These are phyloP conservation scores for Regulus satrapa DNA, from an alignment of 2,113 vertebrate species.

Conservation along the genomic window DNA sequence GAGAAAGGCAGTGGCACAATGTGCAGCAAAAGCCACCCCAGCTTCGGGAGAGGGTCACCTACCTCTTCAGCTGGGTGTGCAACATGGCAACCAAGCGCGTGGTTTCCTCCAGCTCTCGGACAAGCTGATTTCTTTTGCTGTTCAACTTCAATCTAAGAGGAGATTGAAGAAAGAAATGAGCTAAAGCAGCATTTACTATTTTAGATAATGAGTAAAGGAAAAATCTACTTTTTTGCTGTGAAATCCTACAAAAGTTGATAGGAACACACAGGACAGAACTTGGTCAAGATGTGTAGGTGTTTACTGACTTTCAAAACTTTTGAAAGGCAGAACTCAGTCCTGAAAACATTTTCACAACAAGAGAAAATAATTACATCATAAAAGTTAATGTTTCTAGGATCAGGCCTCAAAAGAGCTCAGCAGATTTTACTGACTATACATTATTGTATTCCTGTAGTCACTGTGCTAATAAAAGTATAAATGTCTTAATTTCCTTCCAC, in stretches of 20 bases:
- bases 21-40: neutral
- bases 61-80: constrained; percentile 92
- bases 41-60: neutral
- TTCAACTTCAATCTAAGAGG: constrained; percentile 82
- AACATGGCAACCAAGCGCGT: constrained; percentile 83
- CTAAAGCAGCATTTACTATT: neutral
- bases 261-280: neutral
- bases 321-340: neutral
- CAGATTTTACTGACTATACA: neutral
- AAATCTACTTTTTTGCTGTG: neutral
- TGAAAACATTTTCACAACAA: neutral
- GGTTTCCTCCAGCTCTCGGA: constrained; percentile 90
- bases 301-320: neutral
- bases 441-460: neutral
- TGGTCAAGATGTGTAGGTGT: neutral
- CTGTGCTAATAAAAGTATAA: neutral
- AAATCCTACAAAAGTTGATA: neutral
- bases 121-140: constrained; percentile 89
- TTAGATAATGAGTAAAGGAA: neutral
- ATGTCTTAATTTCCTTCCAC: neutral
- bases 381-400: neutral
- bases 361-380: neutral
- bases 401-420: neutral
- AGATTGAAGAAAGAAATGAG: neutral
- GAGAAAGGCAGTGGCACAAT: neutral